Evolutionary conservation across 1,140 invertebrate genomes (phyloP).

Genomic region (Mycetomoellerius zeteki): DNA sequence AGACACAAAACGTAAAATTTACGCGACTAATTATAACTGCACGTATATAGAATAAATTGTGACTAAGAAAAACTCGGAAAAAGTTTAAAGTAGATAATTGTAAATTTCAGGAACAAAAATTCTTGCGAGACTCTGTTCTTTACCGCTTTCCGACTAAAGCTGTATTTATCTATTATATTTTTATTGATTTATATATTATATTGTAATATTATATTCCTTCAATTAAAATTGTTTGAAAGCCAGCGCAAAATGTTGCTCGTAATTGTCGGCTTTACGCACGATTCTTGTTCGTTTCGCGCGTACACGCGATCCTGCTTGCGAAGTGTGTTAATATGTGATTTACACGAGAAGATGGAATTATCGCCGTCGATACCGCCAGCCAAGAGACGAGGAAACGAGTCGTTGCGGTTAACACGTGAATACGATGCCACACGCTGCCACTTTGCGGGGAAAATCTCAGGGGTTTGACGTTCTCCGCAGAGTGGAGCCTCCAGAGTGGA

Average conservation of each 20-base stretch:
- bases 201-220: not conserved
- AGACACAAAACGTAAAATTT: not conserved
- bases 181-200: not conserved
- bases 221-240: not conserved
- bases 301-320: slow-evolving; percentile 10
- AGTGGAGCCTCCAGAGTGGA: too few species aligned
- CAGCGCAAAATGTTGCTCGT: slow-evolving; percentile 17
- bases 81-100: too few species aligned
- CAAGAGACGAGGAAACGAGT: slow-evolving; percentile 29
- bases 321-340: slow-evolving; percentile 53
- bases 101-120: not conserved
- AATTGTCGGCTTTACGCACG: slow-evolving; percentile 44
- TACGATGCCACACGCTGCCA: slow-evolving; percentile 61
- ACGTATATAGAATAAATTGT: not conserved
- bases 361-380: slow-evolving; percentile 13
- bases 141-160: not conserved
- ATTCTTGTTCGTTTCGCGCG: not conserved
- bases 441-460: slow-evolving; percentile 48
- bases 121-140: not conserved
- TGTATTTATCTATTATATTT: slow-evolving; percentile 34
- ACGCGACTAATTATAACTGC: not conserved
- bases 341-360: slow-evolving; percentile 53
- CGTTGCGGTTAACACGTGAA: slow-evolving; percentile 52
- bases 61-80: too few species aligned
- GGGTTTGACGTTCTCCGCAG: not conserved